These are phyloP conservation scores for Cataglyphis rosenhaueri DNA, from an alignment of 2,888 invertebrate species.

Conservation along the genomic window DNA sequence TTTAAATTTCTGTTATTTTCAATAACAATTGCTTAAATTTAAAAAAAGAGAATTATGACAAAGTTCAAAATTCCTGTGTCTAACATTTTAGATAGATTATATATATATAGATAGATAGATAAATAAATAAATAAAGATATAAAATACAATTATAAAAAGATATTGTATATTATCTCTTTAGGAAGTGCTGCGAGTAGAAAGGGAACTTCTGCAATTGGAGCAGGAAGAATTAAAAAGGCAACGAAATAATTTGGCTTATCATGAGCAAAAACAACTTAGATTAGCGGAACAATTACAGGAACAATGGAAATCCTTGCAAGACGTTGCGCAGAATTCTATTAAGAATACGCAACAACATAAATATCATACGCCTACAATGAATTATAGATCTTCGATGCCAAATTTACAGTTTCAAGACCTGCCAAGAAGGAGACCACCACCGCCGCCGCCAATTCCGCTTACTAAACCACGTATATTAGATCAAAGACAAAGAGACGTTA, in stretches of 20 bases:
- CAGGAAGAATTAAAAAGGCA: conserved; percentile 92
- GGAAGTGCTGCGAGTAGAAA: conserved; percentile 92
- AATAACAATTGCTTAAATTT: conserved; percentile 50
- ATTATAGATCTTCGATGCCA: conserved; percentile 88
- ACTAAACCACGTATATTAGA: conserved; percentile 86
- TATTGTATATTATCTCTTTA: conserved; percentile 69
- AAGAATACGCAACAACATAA: conserved; percentile 80
- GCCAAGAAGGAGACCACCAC: conserved; percentile 84
- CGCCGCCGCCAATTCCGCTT: conserved; percentile 87
- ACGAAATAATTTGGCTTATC: conserved; percentile 89
- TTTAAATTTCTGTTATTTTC: neutral
- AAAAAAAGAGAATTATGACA: conserved; percentile 11
- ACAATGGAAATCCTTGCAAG: conserved; percentile 88
- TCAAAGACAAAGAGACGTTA: conserved; percentile 82
- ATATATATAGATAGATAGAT: neutral
- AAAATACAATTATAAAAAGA: neutral
- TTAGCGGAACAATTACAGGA: conserved; percentile 83
- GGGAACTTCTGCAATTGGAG: conserved; percentile 91
- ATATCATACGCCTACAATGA: conserved; percentile 84
- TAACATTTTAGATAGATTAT: neutral
- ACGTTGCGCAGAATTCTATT: conserved; percentile 85
- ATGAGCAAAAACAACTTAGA: conserved; percentile 86
- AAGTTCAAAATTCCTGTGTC: neutral
- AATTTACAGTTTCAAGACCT: conserved; percentile 87
- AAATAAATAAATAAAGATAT: neutral